Percentiles rank a stretch among this genome's conserved stretches.
These are phyloP conservation scores for Temnothorax rugatulus DNA, from an alignment of 2,888 invertebrate genomes.

Conservation along the genomic window DNA sequence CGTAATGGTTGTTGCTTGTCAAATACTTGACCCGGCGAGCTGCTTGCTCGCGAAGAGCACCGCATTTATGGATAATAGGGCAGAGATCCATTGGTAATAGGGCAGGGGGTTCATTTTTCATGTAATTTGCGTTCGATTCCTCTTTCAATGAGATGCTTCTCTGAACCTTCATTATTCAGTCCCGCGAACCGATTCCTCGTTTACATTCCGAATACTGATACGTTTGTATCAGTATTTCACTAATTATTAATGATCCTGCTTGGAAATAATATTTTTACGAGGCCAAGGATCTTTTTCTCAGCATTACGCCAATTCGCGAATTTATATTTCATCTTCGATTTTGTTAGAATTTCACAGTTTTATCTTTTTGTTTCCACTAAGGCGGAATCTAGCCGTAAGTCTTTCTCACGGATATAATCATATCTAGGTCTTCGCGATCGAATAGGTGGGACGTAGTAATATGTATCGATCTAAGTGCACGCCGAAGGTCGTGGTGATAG, in stretches of 20 bases:
- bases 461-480: constrained; percentile 66
- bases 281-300: not conserved
- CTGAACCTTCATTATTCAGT: constrained; percentile 26
- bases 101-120: constrained; percentile 3
- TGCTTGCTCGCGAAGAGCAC: not conserved
- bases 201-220: not conserved
- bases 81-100: not conserved
- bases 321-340: not conserved
- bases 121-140: constrained; percentile 33
- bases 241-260: not conserved
- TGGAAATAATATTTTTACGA: not conserved
- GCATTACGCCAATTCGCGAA: not conserved
- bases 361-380: not conserved
- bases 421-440: constrained; percentile 31
- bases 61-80: not conserved
- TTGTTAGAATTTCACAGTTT: constrained; percentile 2
- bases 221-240: not conserved
- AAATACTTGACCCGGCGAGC: constrained; percentile 26
- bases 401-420: constrained; percentile 38
- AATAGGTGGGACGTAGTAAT: constrained; percentile 44
- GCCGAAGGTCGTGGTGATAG: constrained; percentile 70
- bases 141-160: not conserved
- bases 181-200: not conserved
- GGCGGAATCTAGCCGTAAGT: too few species aligned
- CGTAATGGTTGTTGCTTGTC: constrained; percentile 38